Evolutionary conservation across 1,140 invertebrate genomes (phyloP).

Genomic region (Thereuonema tuberculata): DNA sequence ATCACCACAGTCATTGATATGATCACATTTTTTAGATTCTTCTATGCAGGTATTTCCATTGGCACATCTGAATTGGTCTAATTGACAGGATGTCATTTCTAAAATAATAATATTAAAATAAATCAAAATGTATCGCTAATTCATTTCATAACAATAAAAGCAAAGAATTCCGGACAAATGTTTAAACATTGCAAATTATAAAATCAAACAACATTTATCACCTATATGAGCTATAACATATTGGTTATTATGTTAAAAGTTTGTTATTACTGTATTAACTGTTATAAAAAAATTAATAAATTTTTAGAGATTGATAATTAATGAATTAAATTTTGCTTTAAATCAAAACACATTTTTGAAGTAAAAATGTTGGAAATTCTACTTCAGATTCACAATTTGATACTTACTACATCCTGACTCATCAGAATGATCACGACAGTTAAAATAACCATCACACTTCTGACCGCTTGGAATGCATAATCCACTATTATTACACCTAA

Average conservation of each 20-base stretch:
- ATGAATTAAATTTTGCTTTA: too few relatives aligned
- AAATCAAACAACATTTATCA: too few relatives aligned
- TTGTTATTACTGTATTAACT: too few relatives aligned
- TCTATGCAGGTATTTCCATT: conserved; percentile 72
- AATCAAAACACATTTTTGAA: too few relatives aligned
- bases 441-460: conserved; percentile 73
- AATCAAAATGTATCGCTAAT: background rate
- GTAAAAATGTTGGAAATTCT: too few relatives aligned
- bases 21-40: conserved; percentile 63
- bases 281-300: background rate
- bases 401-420: conserved; percentile 57
- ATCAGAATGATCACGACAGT: conserved; percentile 74
- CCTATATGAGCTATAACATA: too few relatives aligned
- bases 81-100: conserved; percentile 41
- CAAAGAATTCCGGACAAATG: background rate
- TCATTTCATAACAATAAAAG: background rate
- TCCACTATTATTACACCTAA: conserved; percentile 25
- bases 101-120: background rate
- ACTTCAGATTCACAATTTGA: too few relatives aligned
- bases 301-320: too few relatives aligned
- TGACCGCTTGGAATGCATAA: conserved; percentile 68
- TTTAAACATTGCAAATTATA: background rate
- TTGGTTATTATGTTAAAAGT: too few relatives aligned
- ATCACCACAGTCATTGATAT: conserved; percentile 76
- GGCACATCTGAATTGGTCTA: conserved; percentile 80